Evolutionary conservation across 2,888 invertebrate species (phyloP).

Genomic region (Scrobipalpa costella): DNA sequence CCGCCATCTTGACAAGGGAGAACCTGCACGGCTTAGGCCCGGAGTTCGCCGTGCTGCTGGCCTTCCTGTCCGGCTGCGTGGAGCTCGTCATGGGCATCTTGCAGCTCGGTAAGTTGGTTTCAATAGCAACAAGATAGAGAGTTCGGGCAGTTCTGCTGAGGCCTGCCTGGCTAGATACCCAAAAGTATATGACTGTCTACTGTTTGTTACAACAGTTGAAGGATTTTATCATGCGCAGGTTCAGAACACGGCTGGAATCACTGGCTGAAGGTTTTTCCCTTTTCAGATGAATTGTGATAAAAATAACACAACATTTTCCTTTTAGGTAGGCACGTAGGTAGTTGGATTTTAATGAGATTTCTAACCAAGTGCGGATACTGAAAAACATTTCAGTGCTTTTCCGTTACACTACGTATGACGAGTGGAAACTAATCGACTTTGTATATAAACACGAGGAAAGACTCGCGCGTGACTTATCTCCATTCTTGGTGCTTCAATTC

Average conservation of each 20-base stretch:
- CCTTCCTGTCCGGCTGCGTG: constrained; percentile 86
- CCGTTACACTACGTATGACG: constrained; percentile 5
- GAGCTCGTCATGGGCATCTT: constrained; percentile 87
- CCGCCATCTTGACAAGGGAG: constrained; percentile 89
- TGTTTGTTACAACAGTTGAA: no score
- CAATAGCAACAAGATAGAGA: no score
- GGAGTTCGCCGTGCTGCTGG: constrained; percentile 86
- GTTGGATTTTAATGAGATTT: no score
- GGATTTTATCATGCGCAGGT: no score
- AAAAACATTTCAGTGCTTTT: constrained; percentile 12
- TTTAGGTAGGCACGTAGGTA: no score
- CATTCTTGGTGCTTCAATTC: neutral
- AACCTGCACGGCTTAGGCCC: constrained; percentile 86
- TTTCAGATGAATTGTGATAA: no score
- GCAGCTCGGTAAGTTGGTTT: constrained; percentile 85
- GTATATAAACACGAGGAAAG: neutral
- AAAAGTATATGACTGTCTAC: no score
- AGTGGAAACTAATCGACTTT: neutral
- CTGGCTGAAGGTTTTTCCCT: no score
- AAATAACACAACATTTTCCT: no score
- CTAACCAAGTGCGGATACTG: neutral
- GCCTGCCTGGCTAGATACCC: no score
- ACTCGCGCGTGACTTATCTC: constrained; percentile 14
- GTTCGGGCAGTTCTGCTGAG: no score
- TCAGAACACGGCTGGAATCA: no score